A percentile compares a stretch with the other conserved stretches of the same genome.
Evolutionary conservation across 2,888 invertebrate species (phyloP).

Genomic region (Melanophora roralis): DNA sequence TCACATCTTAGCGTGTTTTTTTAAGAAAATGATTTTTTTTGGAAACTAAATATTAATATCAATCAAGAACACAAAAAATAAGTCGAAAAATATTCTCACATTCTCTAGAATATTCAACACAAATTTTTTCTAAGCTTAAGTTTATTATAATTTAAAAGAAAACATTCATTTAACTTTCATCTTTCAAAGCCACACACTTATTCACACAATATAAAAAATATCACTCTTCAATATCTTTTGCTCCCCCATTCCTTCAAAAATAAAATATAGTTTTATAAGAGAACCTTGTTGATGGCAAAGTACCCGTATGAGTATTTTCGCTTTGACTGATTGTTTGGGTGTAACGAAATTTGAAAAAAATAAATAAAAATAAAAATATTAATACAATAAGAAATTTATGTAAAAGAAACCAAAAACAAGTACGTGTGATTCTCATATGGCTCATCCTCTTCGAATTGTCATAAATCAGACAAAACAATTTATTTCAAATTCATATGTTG

Average conservation of each 20-base stretch:
- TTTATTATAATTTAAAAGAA: background rate
- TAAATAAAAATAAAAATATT: background rate
- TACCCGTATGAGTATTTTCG: conserved; percentile 25
- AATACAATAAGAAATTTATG: background rate
- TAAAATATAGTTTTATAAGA: background rate
- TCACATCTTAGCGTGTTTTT: no score
- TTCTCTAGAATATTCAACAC: no score
- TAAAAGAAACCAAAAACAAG: conserved; percentile 31
- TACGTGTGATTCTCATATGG: conserved; percentile 48
- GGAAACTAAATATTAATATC: no score
- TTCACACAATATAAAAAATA: conserved; percentile 5
- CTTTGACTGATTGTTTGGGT: conserved; percentile 37
- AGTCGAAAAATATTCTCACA: no score
- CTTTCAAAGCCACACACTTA: background rate
- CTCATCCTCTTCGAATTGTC: conserved; percentile 59
- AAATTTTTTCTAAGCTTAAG: no score
- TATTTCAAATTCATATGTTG: conserved; percentile 73
- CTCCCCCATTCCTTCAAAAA: background rate
- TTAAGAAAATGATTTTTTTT: no score
- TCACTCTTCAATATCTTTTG: background rate
- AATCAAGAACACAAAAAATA: no score
- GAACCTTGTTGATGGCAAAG: conserved; percentile 12
- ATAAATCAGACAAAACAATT: conserved; percentile 70
- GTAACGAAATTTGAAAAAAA: conserved; percentile 38
- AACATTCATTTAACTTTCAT: background rate